Percentiles rank a stretch among this genome's conserved stretches.
Conservation (phyloP, 2,797 vertebrate genomes). For the Caiman crocodilus region DNA sequence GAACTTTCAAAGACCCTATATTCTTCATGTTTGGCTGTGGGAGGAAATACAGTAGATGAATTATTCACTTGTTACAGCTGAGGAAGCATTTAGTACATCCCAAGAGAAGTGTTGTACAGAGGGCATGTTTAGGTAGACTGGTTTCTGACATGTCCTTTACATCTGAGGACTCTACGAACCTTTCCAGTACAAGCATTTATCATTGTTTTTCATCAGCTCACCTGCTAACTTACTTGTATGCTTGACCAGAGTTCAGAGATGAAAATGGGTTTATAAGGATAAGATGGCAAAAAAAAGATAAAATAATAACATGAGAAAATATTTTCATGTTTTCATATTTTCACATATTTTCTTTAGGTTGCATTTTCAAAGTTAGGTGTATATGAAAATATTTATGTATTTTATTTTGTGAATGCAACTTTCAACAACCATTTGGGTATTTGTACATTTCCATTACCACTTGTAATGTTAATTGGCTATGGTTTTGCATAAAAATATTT, state of each 20-base stretch:
- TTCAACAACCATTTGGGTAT: not conserved
- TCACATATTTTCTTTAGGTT: no score
- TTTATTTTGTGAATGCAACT: not conserved
- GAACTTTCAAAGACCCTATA: slow-evolving; percentile 70
- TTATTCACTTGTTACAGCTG: slow-evolving; percentile 88
- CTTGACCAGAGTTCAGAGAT: not conserved
- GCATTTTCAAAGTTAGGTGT: not conserved
- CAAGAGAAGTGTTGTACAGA: slow-evolving; percentile 79
- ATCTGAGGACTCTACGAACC: not conserved
- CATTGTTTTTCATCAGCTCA: not conserved
- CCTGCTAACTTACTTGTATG: not conserved
- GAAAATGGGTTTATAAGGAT: not conserved
- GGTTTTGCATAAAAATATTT: not conserved
- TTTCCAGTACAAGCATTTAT: slow-evolving; percentile 24
- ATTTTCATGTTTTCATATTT: no score
- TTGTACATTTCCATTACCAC: not conserved
- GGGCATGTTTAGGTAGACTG: slow-evolving; percentile 66
- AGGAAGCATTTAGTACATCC: slow-evolving; percentile 86
- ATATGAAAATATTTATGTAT: not conserved
- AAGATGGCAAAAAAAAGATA: not conserved
- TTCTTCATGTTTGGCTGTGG: slow-evolving; percentile 56
- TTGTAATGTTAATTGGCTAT: not conserved
- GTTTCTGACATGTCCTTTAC: slow-evolving; percentile 32
- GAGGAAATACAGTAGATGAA: slow-evolving; percentile 79
- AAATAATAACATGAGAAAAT: no score